Evolutionary conservation across 2,888 invertebrate species (phyloP), one percentile per base, ranked within the genome.

Genomic region (Alloscopus bannaensis): DNA sequence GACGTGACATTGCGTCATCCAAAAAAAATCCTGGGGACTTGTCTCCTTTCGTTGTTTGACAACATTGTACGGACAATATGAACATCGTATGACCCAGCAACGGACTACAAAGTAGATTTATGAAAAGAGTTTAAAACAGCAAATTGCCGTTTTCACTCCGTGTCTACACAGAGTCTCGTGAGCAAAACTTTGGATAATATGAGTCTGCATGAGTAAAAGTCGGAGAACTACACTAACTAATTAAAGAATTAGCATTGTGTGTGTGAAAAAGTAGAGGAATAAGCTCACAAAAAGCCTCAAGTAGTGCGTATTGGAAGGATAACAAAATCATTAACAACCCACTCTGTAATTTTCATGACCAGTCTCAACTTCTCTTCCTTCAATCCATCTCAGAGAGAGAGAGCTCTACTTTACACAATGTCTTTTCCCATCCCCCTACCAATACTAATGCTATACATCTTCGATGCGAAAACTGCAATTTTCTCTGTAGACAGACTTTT

Each of bases 261-360:
- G 13, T 36, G 36, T 36, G 6, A 36, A 13, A 13, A 36, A 6
- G 36, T 36, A 40, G 24, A 40, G 18, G 11, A 24, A 57, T 3
- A 31, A 57, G n/a, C n/a, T n/a, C n/a, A 57, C n/a, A 57, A 3
- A 36, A 60, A 40, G 18, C 24, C 3, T 36, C 24, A 40, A 60
- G 60, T 29, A 36, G 13, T 50, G 40, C 60, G 60, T 60, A 60
- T 60, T 60, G 29, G 40, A 60, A 20, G 24, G 22, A 40, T 3
- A 22, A 36, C 13, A 20, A 20, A 18, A 55, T 3, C 20, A 59
- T 16, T 24, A 20, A 22, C 60, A 11, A 60, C 16, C 57, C 40
- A 31, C 55, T 26, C 8, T 69, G n/a, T 66, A 50, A 42, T 59
- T 60, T 59, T 69, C 76, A 77, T 77, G 76, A 77, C 76, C 76